Percentiles rank a stretch among this genome's conserved stretches.
phyloP scores from a whole-genome alignment of 2,888 invertebrate species.

The Polydrusus tereticollis region DNA sequence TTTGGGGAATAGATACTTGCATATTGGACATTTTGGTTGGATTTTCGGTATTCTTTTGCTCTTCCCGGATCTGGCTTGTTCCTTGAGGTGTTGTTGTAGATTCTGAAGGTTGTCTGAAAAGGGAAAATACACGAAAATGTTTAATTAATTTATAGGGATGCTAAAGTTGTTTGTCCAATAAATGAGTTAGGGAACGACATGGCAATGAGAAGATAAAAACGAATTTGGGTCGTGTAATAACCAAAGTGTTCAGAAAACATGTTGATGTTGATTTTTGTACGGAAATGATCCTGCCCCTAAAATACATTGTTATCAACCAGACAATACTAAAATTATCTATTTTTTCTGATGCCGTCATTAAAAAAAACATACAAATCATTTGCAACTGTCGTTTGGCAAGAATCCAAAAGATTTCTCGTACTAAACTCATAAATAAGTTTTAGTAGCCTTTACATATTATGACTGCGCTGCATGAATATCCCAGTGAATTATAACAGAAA shows the following conservation, averaged over 20 bases:
- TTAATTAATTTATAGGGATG: no score
- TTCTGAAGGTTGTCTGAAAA: slow-evolving; percentile 22
- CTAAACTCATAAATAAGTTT: slow-evolving; percentile 41
- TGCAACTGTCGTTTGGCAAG: slow-evolving; percentile 30
- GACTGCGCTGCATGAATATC: slow-evolving; percentile 33
- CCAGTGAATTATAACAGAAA: slow-evolving; percentile 30
- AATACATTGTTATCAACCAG: slow-evolving; percentile 8
- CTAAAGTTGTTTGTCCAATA: no score
- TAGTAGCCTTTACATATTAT: slow-evolving; percentile 27
- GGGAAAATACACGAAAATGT: neutral
- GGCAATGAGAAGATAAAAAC: no score
- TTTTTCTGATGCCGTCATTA: slow-evolving; percentile 30
- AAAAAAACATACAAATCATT: slow-evolving; percentile 38
- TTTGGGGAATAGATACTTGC: slow-evolving; percentile 56
- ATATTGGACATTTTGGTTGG: slow-evolving; percentile 57
- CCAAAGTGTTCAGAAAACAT: no score
- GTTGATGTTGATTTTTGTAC: no score
- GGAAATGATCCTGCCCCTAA: neutral
- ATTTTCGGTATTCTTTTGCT: neutral
- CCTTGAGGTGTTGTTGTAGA: neutral
- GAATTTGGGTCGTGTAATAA: no score
- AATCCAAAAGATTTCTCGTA: slow-evolving; percentile 23
- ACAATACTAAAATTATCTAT: slow-evolving; percentile 46
- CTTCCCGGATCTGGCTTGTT: neutral
- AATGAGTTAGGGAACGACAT: no score